Evolutionary conservation across 2,797 vertebrate species (phyloP), one percentile per base, ranked within the genome.

Genomic region (Dipus sagitta): DNA sequence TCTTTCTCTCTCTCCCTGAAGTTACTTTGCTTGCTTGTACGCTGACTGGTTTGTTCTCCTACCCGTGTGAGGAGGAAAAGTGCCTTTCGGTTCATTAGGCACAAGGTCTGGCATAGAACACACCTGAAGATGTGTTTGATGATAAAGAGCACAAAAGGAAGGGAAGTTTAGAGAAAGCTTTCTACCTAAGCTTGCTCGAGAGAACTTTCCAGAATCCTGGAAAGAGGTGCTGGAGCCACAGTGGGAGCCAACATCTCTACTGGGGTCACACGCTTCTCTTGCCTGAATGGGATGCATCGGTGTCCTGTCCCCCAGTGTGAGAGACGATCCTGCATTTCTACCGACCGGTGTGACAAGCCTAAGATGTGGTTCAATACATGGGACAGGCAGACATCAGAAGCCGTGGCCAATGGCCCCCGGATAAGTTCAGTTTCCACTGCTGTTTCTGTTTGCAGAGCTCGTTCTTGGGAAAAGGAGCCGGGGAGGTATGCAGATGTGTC

Each of bases 171-270:
- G 52, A 83, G n/a, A 86, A 64, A 75, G 23, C 3, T 3, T 70
- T n/a, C 47, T 18, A 21, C 30, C n/a, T 17, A 12, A 54, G 32
- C 42, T 84, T 89, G 14, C 14, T 75, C 18, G 14, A 65, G 38
- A 95, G 76, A 74, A 78, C 32, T 58, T 82, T 78, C 72, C 62
- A 67, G 91, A 89, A 80, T 38, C 62, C 4, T 24, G 20, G 52
- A 47, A 30, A 85, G 34, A 14, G 21, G n/a, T 76, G 10, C n/a
- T 9, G n/a, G 60, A 4, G 77, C 47, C 18, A 0, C 23, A 0
- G 9, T 0, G 13, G 77, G 76, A 30, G n/a, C 42, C 64, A 1
- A 18, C 14, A n/a, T 67, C 64, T n/a, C 11, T 20, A 62, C 34
- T 74, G 30, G 91, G 4, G 58, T 64, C 60, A 76, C 2, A 9